Conservation (phyloP, 1,140 invertebrate genomes). For the Galleria mellonella region DNA sequence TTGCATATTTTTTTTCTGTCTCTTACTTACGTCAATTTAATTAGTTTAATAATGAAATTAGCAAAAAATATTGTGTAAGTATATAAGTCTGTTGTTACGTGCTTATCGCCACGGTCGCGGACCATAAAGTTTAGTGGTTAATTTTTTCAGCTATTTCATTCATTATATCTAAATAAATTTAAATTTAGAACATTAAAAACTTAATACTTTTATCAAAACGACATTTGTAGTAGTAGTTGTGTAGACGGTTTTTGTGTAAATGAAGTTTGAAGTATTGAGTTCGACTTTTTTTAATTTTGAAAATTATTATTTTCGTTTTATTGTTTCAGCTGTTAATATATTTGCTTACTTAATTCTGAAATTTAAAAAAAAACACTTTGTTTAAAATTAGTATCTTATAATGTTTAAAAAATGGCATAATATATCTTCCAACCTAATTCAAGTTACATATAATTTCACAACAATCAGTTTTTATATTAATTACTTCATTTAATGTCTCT, state of each 20-base stretch:
- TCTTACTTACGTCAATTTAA: neutral
- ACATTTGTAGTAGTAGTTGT: neutral
- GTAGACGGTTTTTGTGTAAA: neutral
- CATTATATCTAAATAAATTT: no score
- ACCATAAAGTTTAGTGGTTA: neutral
- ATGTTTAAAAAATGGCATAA: no score
- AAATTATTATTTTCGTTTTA: neutral
- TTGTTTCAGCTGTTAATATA: no score
- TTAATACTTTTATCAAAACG: neutral
- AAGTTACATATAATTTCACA: no score
- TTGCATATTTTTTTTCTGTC: constrained; percentile 1
- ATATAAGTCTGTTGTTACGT: neutral
- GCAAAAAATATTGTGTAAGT: neutral
- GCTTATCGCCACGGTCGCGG: neutral
- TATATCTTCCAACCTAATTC: no score
- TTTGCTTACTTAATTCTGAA: no score
- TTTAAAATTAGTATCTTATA: no score
- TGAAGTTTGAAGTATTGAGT: neutral
- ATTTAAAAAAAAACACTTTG: no score
- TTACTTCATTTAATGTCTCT: no score
- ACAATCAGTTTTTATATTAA: no score
- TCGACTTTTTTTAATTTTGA: neutral
- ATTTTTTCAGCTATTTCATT: no score
- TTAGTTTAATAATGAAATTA: neutral
- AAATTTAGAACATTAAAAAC: no score